These are phyloP conservation scores for Poeciliopsis infans DNA, from an alignment of 2,797 vertebrate genomes.

Conservation along the genomic window DNA sequence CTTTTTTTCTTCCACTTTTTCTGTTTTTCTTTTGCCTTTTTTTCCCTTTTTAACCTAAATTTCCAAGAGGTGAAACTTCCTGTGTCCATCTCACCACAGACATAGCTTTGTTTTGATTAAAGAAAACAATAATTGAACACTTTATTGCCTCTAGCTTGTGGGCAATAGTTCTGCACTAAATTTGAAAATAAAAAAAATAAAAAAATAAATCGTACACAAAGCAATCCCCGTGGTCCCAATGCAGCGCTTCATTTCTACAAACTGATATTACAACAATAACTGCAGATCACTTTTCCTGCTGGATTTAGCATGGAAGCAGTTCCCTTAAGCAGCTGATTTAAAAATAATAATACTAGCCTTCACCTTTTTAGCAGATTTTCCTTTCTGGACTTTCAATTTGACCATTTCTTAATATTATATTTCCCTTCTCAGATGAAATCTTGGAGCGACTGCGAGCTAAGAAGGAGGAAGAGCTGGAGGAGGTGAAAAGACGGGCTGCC, in stretches of 20 bases:
- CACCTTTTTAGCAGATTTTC: not conserved
- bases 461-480: conserved; percentile 87
- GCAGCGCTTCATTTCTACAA: not conserved
- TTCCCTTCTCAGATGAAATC: conserved; percentile 87
- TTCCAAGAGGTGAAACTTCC: not conserved
- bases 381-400: not conserved
- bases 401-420: not conserved
- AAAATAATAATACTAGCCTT: not conserved
- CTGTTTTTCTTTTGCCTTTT: not conserved
- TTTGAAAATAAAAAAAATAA: not conserved
- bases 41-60: not conserved
- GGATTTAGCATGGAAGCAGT: not conserved
- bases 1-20: not conserved
- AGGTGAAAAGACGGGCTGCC: conserved; percentile 82
- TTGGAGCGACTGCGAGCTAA: conserved; percentile 87
- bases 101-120: not conserved
- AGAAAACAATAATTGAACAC: not conserved
- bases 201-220: not conserved
- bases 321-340: not conserved
- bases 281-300: not conserved
- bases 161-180: not conserved
- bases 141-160: not conserved
- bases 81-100: not conserved
- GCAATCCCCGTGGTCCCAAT: not conserved
- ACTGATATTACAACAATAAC: not conserved